Conservation (phyloP, 2,888 invertebrate species). For the Patella pellucida region DNA sequence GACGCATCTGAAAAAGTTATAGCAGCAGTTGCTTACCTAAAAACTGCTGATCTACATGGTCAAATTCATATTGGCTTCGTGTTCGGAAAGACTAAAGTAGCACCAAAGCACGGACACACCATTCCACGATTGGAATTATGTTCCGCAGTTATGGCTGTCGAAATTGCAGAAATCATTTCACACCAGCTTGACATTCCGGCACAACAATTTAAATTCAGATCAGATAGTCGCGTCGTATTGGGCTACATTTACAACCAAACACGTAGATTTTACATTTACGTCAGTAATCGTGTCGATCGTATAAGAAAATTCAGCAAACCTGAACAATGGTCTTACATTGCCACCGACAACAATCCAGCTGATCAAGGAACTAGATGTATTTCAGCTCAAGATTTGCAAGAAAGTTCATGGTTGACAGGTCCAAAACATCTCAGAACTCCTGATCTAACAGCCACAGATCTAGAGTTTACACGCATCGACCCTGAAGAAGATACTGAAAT, state of each 20-base stretch:
- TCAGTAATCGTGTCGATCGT: conserved; percentile 11
- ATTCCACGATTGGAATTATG: conserved; percentile 32
- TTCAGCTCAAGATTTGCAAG: background rate
- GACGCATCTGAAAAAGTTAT: conserved; percentile 34
- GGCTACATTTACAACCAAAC: conserved; percentile 13
- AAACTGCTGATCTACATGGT: conserved; percentile 10
- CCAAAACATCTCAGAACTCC: too few relatives aligned
- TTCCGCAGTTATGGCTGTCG: conserved; percentile 27
- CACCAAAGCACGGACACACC: conserved; percentile 23
- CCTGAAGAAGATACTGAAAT: too few relatives aligned
- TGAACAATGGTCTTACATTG: conserved; percentile 20
- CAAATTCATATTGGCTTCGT: conserved; percentile 22
- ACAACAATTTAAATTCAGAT: background rate
- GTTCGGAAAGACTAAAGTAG: conserved; percentile 30
- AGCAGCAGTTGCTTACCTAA: conserved; percentile 29
- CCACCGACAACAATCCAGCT: conserved; percentile 18
- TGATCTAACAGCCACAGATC: too few relatives aligned
- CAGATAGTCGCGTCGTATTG: conserved; percentile 15
- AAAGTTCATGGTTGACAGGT: background rate
- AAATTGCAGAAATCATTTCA: conserved; percentile 9
- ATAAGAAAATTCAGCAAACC: conserved; percentile 18
- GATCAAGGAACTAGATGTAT: conserved; percentile 15
- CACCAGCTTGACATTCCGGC: conserved; percentile 11
- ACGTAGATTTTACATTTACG: conserved; percentile 14
- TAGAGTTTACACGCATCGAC: too few relatives aligned